Percentiles rank a stretch among this genome's conserved stretches.
These are phyloP conservation scores for Dendrolimus houi DNA, from an alignment of 2,888 invertebrate genomes.

Conservation along the genomic window DNA sequence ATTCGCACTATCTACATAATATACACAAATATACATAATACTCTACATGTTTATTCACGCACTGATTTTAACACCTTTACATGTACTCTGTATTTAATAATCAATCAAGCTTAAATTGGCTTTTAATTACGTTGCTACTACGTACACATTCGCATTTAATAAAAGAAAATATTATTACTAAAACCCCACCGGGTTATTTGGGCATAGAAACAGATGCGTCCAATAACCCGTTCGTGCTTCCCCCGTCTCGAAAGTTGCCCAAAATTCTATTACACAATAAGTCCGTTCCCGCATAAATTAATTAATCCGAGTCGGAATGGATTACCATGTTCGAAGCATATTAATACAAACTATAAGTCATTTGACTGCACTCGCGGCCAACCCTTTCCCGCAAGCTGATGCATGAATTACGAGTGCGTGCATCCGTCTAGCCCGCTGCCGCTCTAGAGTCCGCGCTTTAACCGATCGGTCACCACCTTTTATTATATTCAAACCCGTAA, in stretches of 20 bases:
- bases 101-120: neutral
- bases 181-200: neutral
- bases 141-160: neutral
- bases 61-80: no score
- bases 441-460: conserved; percentile 42
- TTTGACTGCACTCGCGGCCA: conserved; percentile 53
- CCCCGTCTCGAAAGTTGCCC: neutral
- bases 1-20: no score
- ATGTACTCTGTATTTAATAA: neutral
- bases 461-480: conserved; percentile 63
- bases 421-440: conserved; percentile 8
- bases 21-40: no score
- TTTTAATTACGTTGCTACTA: neutral
- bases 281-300: conserved; percentile 40
- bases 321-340: conserved; percentile 55
- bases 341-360: conserved; percentile 70
- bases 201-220: neutral
- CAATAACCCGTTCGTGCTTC: neutral
- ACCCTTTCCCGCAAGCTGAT: conserved; percentile 69
- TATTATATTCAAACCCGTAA: conserved; percentile 72
- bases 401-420: conserved; percentile 53
- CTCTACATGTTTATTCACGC: no score
- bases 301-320: conserved; percentile 55
- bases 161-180: neutral
- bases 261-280: conserved; percentile 18